Conservation (phyloP, 2,113 vertebrate species). For the Anoura caudifer region DNA sequence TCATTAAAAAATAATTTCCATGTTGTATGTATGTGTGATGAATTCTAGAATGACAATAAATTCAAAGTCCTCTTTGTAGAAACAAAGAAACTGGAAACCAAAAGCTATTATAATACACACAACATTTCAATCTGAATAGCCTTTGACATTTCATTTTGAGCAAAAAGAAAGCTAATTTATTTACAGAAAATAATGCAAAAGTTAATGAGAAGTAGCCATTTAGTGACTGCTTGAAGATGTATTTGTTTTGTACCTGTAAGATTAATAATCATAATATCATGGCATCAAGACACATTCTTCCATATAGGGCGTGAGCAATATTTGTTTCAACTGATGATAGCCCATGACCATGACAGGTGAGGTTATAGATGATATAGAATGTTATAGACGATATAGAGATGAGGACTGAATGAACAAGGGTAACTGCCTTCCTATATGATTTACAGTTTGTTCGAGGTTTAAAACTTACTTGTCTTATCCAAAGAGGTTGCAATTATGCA, state of each 20-base stretch:
- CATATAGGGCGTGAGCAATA: neutral
- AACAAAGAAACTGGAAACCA: neutral
- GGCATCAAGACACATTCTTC: neutral
- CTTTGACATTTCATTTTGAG: neutral
- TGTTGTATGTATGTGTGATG: neutral
- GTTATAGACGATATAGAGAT: neutral
- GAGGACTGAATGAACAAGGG: neutral
- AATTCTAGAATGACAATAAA: neutral
- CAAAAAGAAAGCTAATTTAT: neutral
- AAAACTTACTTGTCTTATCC: neutral
- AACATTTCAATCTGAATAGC: neutral
- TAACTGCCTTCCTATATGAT: neutral
- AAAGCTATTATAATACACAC: neutral
- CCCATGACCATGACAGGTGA: rapidly evolving
- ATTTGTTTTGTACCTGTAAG: neutral
- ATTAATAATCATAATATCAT: neutral
- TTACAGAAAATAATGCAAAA: neutral
- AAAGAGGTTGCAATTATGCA: neutral
- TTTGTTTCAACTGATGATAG: neutral
- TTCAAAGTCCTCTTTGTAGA: neutral
- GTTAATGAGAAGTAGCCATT: neutral
- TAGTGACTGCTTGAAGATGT: neutral
- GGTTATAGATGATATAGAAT: neutral
- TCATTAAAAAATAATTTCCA: neutral
- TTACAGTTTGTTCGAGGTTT: neutral